Evolutionary conservation across 2,888 invertebrate genomes (phyloP).

Genomic region (Choristoneura rosaceana): DNA sequence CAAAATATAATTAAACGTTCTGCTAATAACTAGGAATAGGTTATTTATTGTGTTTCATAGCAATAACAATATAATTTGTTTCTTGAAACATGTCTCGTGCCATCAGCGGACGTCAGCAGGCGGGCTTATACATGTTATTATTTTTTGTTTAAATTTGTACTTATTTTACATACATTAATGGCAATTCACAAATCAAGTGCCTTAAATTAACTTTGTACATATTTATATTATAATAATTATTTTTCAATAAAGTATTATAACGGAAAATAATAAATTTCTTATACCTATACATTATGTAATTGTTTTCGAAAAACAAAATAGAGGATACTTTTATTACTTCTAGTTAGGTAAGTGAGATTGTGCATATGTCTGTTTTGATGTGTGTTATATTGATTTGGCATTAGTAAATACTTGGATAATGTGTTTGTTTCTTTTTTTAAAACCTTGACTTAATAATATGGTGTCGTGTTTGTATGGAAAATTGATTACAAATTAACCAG

Average conservation of each 20-base stretch:
- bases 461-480: neutral
- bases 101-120: constrained; percentile 79
- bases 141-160: constrained; percentile 77
- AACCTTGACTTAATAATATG: neutral
- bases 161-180: constrained; percentile 70
- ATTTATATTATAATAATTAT: constrained; percentile 65
- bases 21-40: constrained; percentile 73
- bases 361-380: constrained; percentile 85
- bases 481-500: no score
- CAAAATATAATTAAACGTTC: constrained; percentile 72
- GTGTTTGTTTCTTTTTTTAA: constrained; percentile 47
- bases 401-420: constrained; percentile 83
- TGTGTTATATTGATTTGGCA: constrained; percentile 85
- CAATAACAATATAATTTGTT: constrained; percentile 62
- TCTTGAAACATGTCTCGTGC: constrained; percentile 79
- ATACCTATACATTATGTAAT: constrained; percentile 54
- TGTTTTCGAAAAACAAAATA: constrained; percentile 83
- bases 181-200: constrained; percentile 76
- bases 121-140: constrained; percentile 70
- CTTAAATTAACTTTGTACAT: constrained; percentile 81
- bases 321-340: constrained; percentile 70
- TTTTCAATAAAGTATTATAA: constrained; percentile 77
- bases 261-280: constrained; percentile 71
- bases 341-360: constrained; percentile 84
- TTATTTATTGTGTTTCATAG: constrained; percentile 69